Base-by-base conservation (phyloP, 2,113 vertebrate species). In the Ammospiza caudacuta region DNA sequence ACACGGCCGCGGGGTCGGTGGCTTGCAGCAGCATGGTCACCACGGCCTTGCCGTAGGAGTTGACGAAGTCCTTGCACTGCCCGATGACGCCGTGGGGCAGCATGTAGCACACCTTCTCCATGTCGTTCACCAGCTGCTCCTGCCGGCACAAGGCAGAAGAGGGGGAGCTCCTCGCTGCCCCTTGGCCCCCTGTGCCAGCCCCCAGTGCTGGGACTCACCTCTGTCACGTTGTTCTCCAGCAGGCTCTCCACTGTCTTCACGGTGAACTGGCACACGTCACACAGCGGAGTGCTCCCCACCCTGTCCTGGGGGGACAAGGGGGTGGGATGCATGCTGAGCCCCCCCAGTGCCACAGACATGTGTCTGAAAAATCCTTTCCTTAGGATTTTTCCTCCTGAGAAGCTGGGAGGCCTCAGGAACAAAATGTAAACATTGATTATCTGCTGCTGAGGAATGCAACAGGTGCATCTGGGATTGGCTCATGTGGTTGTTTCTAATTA, bases 41-140 rank as follows among this genome's bases (percentile, higher is more conserved):
- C 96, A 99, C 98, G 5, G 98, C 98, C 64, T 97, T 91, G 81
- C 99, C 98, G 0, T 99, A 99, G 1, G 97, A 97, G 24, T 99
- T 96, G 3, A 99, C 96, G 3, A 99, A 96, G 89, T 99, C 99
- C 67, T 98, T 97, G 84, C 99, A 99, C 95, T 99, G 95, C 9
- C 68, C 47, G 0, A 93, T 73, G 75, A 99, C 19, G 3, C 98
- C 69, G 2, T 75, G 15, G 2, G 99, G 99, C 95, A 99, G 83
- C 25, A 98, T 9, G 1, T 95, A 80, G 92, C 99, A 99, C 63
- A 99, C 97, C 46, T 98, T 98, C 90, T 98, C 97, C 14, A 99
- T 93, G 51, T 97, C 94, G 0, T 98, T 70, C 66, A 99, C 67
- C 70, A 99, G 92, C 22, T 97, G 83, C 37, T 96, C 94, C 98